Evolutionary conservation across 2,113 vertebrate species (phyloP).

Genomic region (Laticauda laticaudata): DNA sequence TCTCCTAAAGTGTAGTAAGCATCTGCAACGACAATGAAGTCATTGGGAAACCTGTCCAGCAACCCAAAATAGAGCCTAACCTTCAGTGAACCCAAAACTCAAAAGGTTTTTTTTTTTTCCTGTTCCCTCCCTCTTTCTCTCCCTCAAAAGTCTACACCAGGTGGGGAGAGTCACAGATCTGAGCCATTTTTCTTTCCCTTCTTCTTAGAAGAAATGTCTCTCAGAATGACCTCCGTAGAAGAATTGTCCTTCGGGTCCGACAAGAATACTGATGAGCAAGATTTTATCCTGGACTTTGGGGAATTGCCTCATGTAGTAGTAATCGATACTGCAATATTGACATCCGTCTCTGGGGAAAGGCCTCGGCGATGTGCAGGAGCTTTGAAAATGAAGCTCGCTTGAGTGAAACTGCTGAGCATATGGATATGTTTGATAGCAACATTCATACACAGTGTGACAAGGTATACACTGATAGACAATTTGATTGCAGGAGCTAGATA

Average conservation of each 20-base stretch:
- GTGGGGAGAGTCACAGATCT: neutral
- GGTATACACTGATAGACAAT: slow-evolving; percentile 58
- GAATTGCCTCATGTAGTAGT: slow-evolving; percentile 61
- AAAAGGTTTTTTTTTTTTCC: slow-evolving; percentile 19
- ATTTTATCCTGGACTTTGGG: slow-evolving; percentile 66
- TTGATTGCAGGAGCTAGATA: slow-evolving; percentile 62
- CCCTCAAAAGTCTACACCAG: neutral
- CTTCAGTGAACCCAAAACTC: slow-evolving; percentile 40
- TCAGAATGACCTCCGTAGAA: slow-evolving; percentile 51
- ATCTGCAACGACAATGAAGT: slow-evolving; percentile 92
- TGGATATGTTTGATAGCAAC: slow-evolving; percentile 54
- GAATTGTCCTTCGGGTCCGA: slow-evolving; percentile 54
- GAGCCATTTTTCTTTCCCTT: neutral
- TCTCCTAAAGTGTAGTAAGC: slow-evolving; percentile 82
- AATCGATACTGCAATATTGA: slow-evolving; percentile 56
- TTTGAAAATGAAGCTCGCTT: slow-evolving; percentile 51
- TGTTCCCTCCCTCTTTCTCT: neutral
- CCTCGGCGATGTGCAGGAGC: slow-evolving; percentile 52
- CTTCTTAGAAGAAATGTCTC: slow-evolving; percentile 34
- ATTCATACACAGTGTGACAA: slow-evolving; percentile 52
- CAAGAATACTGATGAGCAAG: slow-evolving; percentile 21
- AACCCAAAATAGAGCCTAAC: slow-evolving; percentile 63
- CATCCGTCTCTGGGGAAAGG: slow-evolving; percentile 63
- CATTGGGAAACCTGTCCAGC: slow-evolving; percentile 77
- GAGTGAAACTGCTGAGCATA: slow-evolving; percentile 50